Evolutionary conservation across 2,888 invertebrate species (phyloP).

Genomic region (Disparrhopalites patrizii): DNA sequence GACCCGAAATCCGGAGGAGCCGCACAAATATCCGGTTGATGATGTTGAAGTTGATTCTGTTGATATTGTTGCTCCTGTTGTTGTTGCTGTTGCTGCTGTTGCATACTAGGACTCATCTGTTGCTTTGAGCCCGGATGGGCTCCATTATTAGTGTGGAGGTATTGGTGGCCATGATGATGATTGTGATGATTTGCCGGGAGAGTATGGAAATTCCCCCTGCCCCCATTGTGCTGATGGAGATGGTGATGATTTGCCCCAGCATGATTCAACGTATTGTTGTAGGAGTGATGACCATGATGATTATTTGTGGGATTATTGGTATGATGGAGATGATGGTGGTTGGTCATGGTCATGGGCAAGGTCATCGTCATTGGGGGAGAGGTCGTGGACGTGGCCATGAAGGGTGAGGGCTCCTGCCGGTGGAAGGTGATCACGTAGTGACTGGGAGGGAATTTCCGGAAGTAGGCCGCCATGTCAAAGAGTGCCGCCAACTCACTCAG

Average conservation of each 20-base stretch:
- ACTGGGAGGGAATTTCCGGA: slow-evolving; percentile 43
- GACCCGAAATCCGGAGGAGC: slow-evolving; percentile 41
- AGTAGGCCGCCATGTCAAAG: slow-evolving; percentile 47
- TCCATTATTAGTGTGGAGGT: slow-evolving; percentile 9
- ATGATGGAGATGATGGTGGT: slow-evolving; percentile 3
- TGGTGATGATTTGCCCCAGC: slow-evolving; percentile 29
- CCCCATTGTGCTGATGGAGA: slow-evolving; percentile 1
- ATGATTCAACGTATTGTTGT: too few species aligned
- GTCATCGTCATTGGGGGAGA: slow-evolving; percentile 8
- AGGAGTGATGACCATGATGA: slow-evolving; percentile 3
- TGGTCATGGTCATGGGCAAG: slow-evolving; percentile 5
- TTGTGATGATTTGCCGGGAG: slow-evolving; percentile 23
- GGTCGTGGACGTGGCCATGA: slow-evolving; percentile 35
- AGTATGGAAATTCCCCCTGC: slow-evolving; percentile 25
- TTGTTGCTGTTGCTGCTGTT: slow-evolving; percentile 7
- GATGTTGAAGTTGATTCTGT: too few species aligned
- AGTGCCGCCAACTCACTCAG: slow-evolving; percentile 45
- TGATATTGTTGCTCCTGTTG: neutral
- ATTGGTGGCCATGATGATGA: slow-evolving; percentile 4
- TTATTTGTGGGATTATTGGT: neutral
- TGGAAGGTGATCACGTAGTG: slow-evolving; percentile 47
- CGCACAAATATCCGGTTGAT: slow-evolving; percentile 44
- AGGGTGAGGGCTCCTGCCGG: slow-evolving; percentile 46
- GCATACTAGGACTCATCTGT: slow-evolving; percentile 25
- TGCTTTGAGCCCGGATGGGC: slow-evolving; percentile 29